Evolutionary conservation across 1,140 invertebrate genomes (phyloP).

Genomic region (Hyposmocoma kahamanoa): DNA sequence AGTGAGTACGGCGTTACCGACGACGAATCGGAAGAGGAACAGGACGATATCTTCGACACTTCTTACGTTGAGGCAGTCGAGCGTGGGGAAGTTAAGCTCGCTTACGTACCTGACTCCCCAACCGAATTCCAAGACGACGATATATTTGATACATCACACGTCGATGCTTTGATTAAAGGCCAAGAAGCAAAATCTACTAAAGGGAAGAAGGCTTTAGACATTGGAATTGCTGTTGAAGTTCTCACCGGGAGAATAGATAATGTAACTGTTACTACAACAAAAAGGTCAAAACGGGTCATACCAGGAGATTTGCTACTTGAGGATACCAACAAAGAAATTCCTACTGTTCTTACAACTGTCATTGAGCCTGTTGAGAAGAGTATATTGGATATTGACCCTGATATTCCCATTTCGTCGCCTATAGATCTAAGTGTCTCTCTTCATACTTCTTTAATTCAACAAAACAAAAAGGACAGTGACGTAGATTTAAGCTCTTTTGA

Average conservation of each 20-base stretch:
- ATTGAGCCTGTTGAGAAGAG: conserved; percentile 73
- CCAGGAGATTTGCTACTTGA: conserved; percentile 81
- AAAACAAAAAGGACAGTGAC: conserved; percentile 42
- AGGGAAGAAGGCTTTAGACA: conserved; percentile 86
- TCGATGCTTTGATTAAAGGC: conserved; percentile 87
- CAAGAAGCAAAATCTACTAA: conserved; percentile 80
- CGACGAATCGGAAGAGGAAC: conserved; percentile 81
- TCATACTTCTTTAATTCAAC: conserved; percentile 71
- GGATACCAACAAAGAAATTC: conserved; percentile 75
- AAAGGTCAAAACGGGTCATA: conserved; percentile 74
- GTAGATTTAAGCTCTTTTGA: conserved; percentile 29
- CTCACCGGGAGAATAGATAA: conserved; percentile 86
- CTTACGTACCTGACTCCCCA: conserved; percentile 89
- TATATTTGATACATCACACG: conserved; percentile 89
- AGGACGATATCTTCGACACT: conserved; percentile 91
- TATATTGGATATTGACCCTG: conserved; percentile 82
- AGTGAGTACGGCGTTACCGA: conserved; percentile 78
- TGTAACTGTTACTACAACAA: conserved; percentile 75
- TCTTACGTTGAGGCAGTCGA: conserved; percentile 89
- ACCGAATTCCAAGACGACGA: conserved; percentile 80
- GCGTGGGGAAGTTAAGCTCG: conserved; percentile 88
- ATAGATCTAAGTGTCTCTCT: conserved; percentile 78
- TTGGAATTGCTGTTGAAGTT: conserved; percentile 89
- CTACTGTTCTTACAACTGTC: conserved; percentile 7
- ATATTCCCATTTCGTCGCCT: conserved; percentile 76